Evolutionary conservation across 2,888 invertebrate species (phyloP).

Genomic region (Parascotia fuliginaria): DNA sequence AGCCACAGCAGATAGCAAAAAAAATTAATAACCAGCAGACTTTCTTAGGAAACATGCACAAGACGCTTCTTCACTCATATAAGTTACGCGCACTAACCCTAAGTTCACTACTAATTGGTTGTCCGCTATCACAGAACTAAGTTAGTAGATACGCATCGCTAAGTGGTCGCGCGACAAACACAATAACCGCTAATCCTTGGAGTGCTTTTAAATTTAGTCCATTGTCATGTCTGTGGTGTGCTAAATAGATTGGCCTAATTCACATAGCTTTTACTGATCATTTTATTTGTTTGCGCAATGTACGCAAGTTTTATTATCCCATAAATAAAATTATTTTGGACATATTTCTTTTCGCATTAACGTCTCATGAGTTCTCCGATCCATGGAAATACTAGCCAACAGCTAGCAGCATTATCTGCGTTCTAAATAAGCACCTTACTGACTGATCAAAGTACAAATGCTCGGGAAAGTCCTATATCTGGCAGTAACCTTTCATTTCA

Average conservation of each 20-base stretch:
- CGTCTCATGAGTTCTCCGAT: too few relatives aligned
- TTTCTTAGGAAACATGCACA: too few relatives aligned
- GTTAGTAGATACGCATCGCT: slow-evolving; percentile 73
- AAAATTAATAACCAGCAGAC: too few relatives aligned
- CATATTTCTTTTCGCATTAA: too few relatives aligned
- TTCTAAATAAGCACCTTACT: too few relatives aligned
- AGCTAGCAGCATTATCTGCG: too few relatives aligned
- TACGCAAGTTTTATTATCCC: not conserved
- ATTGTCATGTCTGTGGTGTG: slow-evolving; percentile 54
- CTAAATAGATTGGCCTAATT: slow-evolving; percentile 21
- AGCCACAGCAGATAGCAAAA: too few relatives aligned
- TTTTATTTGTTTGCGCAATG: not conserved
- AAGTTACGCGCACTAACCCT: slow-evolving; percentile 54
- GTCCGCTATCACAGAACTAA: slow-evolving; percentile 60
- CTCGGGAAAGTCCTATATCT: too few relatives aligned
- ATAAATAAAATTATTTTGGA: too few relatives aligned
- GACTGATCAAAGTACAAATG: too few relatives aligned
- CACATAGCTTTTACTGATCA: slow-evolving; percentile 3
- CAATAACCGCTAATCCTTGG: slow-evolving; percentile 72
- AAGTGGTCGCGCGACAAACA: slow-evolving; percentile 59
- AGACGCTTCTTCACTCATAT: not conserved
- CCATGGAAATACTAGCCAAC: too few relatives aligned
- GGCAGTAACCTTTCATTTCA: too few relatives aligned
- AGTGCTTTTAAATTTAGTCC: slow-evolving; percentile 53
- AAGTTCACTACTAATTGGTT: slow-evolving; percentile 74